Evolutionary conservation across 2,888 invertebrate genomes (phyloP).

Genomic region (Metacarcinus magister): DNA sequence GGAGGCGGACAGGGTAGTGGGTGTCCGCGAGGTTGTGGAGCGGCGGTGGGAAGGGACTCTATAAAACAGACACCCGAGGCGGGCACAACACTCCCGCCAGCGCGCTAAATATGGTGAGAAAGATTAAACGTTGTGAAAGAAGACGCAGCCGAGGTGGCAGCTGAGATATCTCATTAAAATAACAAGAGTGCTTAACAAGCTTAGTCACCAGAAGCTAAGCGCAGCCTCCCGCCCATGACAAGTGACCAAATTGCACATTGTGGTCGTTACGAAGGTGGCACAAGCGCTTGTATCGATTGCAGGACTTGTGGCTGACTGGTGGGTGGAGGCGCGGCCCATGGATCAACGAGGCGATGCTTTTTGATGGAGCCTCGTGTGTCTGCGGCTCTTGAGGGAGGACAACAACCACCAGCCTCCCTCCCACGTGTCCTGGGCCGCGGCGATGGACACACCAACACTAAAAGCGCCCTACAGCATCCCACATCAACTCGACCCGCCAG

Average conservation of each 20-base stretch:
- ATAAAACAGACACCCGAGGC: background rate
- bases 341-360: constrained; percentile 61
- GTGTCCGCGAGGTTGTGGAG: background rate
- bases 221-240: constrained; percentile 69
- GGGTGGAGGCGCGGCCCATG: constrained; percentile 46
- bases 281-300: constrained; percentile 52
- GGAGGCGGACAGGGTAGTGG: background rate
- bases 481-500: background rate
- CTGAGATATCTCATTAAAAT: constrained; percentile 79
- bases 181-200: constrained; percentile 80
- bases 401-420: background rate
- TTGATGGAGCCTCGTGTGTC: constrained; percentile 29
- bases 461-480: background rate
- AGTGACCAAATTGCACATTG: constrained; percentile 77
- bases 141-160: constrained; percentile 70
- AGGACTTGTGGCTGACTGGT: background rate
- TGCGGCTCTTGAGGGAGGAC: background rate
- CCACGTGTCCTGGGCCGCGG: background rate
- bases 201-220: constrained; percentile 75
- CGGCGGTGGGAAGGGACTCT: constrained; percentile 27
- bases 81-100: constrained; percentile 42
- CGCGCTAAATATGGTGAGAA: constrained; percentile 75
- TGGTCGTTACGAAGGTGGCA: constrained; percentile 67
- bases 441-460: background rate
- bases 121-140: constrained; percentile 77